A percentile compares a stretch with the other conserved stretches of the same genome.
phyloP scores from a whole-genome alignment of 2,113 vertebrate species.

The Prionailurus bengalensis region DNA sequence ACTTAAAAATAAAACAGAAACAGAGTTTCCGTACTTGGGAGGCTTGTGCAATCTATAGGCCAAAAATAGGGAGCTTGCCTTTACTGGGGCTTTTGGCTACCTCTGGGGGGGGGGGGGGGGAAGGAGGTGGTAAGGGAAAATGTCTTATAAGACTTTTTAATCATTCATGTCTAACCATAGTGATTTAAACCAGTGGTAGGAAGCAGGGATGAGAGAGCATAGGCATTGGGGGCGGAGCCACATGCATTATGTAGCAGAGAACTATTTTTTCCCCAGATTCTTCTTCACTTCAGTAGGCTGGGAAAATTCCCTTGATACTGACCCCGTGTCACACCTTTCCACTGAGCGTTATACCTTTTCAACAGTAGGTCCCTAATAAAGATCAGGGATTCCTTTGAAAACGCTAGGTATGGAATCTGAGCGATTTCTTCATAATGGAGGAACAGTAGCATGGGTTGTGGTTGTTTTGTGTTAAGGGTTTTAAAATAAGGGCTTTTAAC shows the following conservation, averaged over 20 bases:
- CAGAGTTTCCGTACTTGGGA: conserved; percentile 2
- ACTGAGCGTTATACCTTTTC: conserved; percentile 11
- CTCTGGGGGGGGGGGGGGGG: not conserved
- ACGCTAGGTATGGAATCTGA: not conserved
- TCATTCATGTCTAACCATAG: conserved; percentile 55
- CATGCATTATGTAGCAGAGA: conserved; percentile 64
- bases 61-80: conserved; percentile 34
- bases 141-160: conserved; percentile 33
- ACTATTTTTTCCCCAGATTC: conserved; percentile 45
- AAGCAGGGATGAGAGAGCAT: not conserved
- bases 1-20: conserved; percentile 61
- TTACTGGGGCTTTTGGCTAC: conserved; percentile 39
- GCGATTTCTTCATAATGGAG: not conserved
- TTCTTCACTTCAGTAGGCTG: conserved; percentile 11
- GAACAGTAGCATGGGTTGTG: not conserved
- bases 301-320: conserved; percentile 1
- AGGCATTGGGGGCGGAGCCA: not conserved
- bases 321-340: not conserved
- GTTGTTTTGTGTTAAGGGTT: not conserved
- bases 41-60: not conserved
- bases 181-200: conserved; percentile 41
- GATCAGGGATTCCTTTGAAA: conserved; percentile 28
- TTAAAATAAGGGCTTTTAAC: conserved; percentile 56
- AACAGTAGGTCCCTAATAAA: not conserved
- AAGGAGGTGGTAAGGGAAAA: not conserved